phyloP scores from a whole-genome alignment of 2,888 invertebrate species.

The Leptopilina syphax region DNA sequence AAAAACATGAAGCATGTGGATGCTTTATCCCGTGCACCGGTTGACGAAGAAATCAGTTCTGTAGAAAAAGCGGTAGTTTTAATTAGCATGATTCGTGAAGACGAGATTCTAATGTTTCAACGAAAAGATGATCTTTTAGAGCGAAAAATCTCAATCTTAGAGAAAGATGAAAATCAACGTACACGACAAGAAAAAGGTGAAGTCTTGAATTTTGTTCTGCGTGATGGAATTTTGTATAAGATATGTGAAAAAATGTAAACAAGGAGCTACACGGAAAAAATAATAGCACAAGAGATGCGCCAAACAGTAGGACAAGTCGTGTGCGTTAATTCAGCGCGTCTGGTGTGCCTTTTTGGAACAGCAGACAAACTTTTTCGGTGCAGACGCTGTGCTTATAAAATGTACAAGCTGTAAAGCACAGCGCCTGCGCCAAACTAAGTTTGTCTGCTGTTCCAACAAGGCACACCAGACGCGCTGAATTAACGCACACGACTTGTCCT shows the following conservation, averaged over 20 bases:
- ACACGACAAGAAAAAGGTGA: slow-evolving; percentile 32
- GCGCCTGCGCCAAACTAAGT: too few species aligned
- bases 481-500: too few species aligned
- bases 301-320: too few species aligned
- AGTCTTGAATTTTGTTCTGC: slow-evolving; percentile 32
- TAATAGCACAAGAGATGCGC: too few species aligned
- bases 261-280: too few species aligned
- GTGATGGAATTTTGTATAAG: slow-evolving; percentile 46
- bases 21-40: slow-evolving; percentile 41
- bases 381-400: too few species aligned
- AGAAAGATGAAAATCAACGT: slow-evolving; percentile 22
- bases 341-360: too few species aligned
- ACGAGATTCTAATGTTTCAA: slow-evolving; percentile 45
- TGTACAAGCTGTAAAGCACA: too few species aligned
- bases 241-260: slow-evolving; percentile 2
- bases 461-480: too few species aligned
- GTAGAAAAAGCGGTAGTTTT: slow-evolving; percentile 21
- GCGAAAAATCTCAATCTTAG: slow-evolving; percentile 35
- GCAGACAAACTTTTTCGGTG: too few species aligned
- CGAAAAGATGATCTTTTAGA: slow-evolving; percentile 27
- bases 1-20: slow-evolving; percentile 44
- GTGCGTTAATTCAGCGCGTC: too few species aligned
- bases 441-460: too few species aligned
- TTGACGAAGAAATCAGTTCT: neutral
- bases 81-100: slow-evolving; percentile 31